These are phyloP conservation scores for Escarpia spicata DNA, from an alignment of 2,888 invertebrate species.

Conservation along the genomic window DNA sequence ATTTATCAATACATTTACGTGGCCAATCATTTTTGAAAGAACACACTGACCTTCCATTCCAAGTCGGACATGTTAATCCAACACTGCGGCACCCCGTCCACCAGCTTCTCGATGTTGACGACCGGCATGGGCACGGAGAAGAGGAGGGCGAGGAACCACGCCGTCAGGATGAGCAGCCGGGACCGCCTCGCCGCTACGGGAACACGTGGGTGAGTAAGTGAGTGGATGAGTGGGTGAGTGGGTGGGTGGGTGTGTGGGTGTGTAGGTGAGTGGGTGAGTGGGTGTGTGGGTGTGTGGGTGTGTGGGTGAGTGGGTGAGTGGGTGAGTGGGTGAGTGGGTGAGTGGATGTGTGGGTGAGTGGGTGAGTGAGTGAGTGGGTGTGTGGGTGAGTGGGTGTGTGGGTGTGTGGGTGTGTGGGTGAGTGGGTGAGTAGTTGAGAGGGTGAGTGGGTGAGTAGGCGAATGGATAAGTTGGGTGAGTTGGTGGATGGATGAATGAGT, in stretches of 20 bases:
- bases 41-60: conserved; percentile 51
- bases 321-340: too few relatives aligned
- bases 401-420: too few relatives aligned
- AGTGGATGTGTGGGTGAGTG: too few relatives aligned
- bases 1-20: too few relatives aligned
- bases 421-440: too few relatives aligned
- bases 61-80: conserved; percentile 34
- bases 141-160: conserved; percentile 51
- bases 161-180: conserved; percentile 49
- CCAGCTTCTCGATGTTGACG: conserved; percentile 31
- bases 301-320: too few relatives aligned
- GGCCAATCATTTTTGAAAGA: too few relatives aligned
- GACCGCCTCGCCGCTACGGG: conserved; percentile 49
- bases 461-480: too few relatives aligned
- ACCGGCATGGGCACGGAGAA: conserved; percentile 50
- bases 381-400: too few relatives aligned
- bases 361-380: too few relatives aligned
- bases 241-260: background rate
- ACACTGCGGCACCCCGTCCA: conserved; percentile 35
- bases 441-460: too few relatives aligned
- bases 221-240: background rate
- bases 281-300: background rate
- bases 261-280: background rate
- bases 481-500: background rate
- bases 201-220: background rate